Evolutionary conservation across 2,888 invertebrate species (phyloP).

Genomic region (Drosophila kambysellisi): DNA sequence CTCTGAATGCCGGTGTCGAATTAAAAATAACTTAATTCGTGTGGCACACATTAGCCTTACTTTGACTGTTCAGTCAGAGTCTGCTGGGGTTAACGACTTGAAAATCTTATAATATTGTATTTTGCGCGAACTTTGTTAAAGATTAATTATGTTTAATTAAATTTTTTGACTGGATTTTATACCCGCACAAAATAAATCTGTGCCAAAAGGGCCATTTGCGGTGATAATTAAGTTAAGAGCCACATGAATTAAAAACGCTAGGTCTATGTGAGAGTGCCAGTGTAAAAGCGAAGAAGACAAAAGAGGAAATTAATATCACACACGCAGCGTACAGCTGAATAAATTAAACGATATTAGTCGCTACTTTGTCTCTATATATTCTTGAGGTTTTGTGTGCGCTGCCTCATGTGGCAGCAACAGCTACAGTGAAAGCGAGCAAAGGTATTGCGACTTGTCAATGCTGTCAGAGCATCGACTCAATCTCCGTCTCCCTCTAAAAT

Average conservation of each 20-base stretch:
- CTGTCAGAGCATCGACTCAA: slow-evolving; percentile 47
- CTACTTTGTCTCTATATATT: slow-evolving; percentile 53
- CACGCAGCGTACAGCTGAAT: slow-evolving; percentile 52
- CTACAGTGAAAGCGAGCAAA: slow-evolving; percentile 4
- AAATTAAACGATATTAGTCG: slow-evolving; percentile 70
- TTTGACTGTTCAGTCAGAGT: slow-evolving; percentile 7
- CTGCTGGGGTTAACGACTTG: background rate
- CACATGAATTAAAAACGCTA: slow-evolving; percentile 50
- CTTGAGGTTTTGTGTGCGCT: slow-evolving; percentile 47
- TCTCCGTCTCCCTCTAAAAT: slow-evolving; percentile 48
- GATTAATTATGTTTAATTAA: slow-evolving; percentile 41
- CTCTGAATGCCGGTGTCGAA: slow-evolving; percentile 19
- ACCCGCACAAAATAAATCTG: slow-evolving; percentile 25
- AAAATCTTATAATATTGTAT: background rate
- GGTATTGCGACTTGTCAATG: slow-evolving; percentile 47
- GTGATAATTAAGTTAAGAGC: slow-evolving; percentile 66
- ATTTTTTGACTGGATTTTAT: slow-evolving; percentile 19
- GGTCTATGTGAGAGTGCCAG: slow-evolving; percentile 30
- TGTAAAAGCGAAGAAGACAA: slow-evolving; percentile 32
- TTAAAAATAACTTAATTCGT: background rate
- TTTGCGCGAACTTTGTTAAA: background rate
- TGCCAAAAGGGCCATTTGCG: slow-evolving; percentile 46
- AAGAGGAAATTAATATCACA: slow-evolving; percentile 65
- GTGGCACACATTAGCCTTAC: background rate
- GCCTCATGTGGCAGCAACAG: slow-evolving; percentile 37